A percentile compares a stretch with the other conserved stretches of the same genome.
Conservation (phyloP, 2,797 vertebrate species). For the Aselliscus stoliczkanus region DNA sequence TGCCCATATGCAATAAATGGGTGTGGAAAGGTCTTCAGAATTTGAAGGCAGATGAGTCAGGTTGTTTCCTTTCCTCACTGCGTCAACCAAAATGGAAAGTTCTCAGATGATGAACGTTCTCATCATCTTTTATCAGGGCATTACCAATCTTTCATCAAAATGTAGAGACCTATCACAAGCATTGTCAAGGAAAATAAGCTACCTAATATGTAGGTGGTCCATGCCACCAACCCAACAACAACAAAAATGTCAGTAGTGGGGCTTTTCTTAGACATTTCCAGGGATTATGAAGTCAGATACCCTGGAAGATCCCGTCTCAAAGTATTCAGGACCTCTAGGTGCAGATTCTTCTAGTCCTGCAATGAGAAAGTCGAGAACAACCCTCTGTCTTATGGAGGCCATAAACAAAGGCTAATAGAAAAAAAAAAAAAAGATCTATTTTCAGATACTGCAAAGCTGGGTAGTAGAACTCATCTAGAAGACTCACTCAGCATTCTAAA, state of each 20-base stretch:
- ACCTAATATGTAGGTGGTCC: neutral
- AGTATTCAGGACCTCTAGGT: neutral
- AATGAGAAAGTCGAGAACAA: neutral
- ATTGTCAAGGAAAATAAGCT: neutral
- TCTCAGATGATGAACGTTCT: too few species aligned
- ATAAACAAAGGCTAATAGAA: neutral
- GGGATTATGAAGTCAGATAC: neutral
- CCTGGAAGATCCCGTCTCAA: neutral
- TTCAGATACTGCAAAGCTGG: neutral
- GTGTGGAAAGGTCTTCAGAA: neutral
- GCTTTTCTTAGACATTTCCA: neutral
- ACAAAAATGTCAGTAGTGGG: neutral
- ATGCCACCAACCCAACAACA: neutral
- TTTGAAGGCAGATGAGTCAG: conserved; percentile 28
- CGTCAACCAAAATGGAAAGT: neutral
- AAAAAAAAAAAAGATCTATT: neutral
- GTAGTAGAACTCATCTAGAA: neutral
- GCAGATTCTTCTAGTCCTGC: neutral
- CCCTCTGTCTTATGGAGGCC: neutral
- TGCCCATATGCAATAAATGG: neutral
- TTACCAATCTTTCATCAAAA: neutral
- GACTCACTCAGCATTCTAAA: neutral
- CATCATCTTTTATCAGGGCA: neutral
- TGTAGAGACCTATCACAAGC: neutral
- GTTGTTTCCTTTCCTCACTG: neutral